Base-by-base conservation (phyloP, 2,888 invertebrate species). In the Pelosia muscerda region DNA sequence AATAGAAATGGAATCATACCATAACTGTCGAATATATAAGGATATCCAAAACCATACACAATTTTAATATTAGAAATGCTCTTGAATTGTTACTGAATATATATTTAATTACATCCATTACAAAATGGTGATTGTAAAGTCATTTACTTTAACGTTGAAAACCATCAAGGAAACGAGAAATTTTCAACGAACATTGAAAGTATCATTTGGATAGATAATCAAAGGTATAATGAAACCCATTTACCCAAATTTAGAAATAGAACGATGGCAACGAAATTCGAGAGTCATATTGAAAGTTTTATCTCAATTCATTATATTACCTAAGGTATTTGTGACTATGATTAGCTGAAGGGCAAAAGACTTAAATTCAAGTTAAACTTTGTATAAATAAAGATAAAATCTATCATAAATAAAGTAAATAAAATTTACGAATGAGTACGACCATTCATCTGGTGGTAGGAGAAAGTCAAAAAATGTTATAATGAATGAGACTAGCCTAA, bases 251-350 rank as follows among this genome's bases (percentile, higher is more conserved):
- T 63, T 49, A 65, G 42, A 53, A 9, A 28, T n/a, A n/a, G 54
- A 15, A 10, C 54, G 66, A 70, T 74, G 58, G 65, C 56, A 65
- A 68, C 74, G 74, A 53, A 49, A 22, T 26, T 65, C 53, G 59
- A 60, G 15, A 53, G 42, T 68, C 65, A 69, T 71, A 70, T 71
- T 68, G 67, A 34, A 66, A 78, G 58, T 65, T 69, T 65, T 68
- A 65, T 70, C 28, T 60, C 22, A 34, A 68, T 55, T 62, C 63
- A 65, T 67, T 23, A 0, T 15, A 54, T 11, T 23, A 23, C 13
- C 6, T 15, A 10, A 13, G n/a, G 13, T 34, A 54, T 31, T 62
- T 25, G 31, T 22, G 9, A 61, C 5, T 3, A 49, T 22, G 1
- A 28, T 22, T n/a, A 31, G 11, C 49, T 53, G 15, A 13, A 22